Conservation (phyloP, 2,113 vertebrate species). For the Collichthys lucidus region DNA sequence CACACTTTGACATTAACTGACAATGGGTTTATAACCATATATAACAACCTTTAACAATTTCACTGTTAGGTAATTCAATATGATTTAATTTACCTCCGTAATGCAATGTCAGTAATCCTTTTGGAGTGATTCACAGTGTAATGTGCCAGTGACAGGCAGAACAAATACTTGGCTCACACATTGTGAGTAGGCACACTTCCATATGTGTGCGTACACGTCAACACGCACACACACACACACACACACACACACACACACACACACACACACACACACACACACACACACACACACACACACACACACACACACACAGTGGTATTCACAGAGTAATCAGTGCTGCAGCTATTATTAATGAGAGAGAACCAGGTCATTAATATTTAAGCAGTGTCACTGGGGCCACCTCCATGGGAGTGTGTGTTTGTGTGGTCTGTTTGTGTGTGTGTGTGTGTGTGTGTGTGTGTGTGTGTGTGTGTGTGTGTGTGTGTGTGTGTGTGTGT, state of each 20-base stretch:
- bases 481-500: too few species aligned
- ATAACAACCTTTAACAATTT: conserved; percentile 57
- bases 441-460: conserved; percentile 32
- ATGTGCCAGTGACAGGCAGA: conserved; percentile 59
- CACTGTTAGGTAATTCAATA: conserved; percentile 38
- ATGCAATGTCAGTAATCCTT: conserved; percentile 46
- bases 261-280: conserved; percentile 32
- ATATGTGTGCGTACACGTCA: conserved; percentile 35
- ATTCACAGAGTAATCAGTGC: conserved; percentile 77
- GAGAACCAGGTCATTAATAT: conserved; percentile 80
- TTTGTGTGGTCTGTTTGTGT: conserved; percentile 41
- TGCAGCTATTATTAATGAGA: conserved; percentile 84
- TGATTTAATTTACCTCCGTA: conserved; percentile 54
- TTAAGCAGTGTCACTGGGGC: conserved; percentile 78
- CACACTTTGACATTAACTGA: conserved; percentile 7
- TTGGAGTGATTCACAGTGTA: conserved; percentile 50
- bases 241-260: conserved; percentile 29
- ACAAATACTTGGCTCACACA: conserved; percentile 64
- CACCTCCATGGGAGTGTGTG: conserved; percentile 53
- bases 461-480: too few species aligned
- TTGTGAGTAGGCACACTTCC: conserved; percentile 50
- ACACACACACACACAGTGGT: conserved; percentile 47
- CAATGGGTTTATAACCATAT: conserved; percentile 44
- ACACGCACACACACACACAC: conserved; percentile 38
- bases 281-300: conserved; percentile 11